A percentile compares a stretch with the other conserved stretches of the same genome.
Conservation (phyloP, 2,888 invertebrate species). For the Tachystola acroxantha region DNA sequence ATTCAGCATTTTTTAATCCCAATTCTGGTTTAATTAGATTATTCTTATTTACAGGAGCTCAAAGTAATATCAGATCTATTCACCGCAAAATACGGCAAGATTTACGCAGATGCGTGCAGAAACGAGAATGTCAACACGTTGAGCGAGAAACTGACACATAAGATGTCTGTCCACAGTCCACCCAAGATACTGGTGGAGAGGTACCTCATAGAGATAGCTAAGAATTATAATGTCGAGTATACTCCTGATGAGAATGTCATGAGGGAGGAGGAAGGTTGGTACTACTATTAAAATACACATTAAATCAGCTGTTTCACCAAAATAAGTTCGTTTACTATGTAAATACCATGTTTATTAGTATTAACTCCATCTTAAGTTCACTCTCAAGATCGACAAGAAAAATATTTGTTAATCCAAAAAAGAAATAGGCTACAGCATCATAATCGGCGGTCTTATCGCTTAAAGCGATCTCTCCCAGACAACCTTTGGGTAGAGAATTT, state of each 20-base stretch:
- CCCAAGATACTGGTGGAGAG: constrained; percentile 96
- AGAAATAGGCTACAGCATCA: too few relatives aligned
- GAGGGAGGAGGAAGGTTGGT: constrained; percentile 82
- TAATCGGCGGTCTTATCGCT: too few relatives aligned
- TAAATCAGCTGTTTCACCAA: too few relatives aligned
- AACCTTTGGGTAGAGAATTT: too few relatives aligned
- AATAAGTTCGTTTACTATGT: too few relatives aligned
- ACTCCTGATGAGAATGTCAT: constrained; percentile 96
- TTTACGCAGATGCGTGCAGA: constrained; percentile 93
- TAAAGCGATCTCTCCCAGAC: too few relatives aligned
- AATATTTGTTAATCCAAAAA: too few relatives aligned
- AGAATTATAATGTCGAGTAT: constrained; percentile 95
- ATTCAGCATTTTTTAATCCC: too few relatives aligned
- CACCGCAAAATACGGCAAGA: constrained; percentile 94
- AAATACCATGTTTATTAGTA: too few relatives aligned
- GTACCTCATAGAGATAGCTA: constrained; percentile 96
- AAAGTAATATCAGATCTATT: constrained; percentile 93
- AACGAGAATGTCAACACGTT: constrained; percentile 88
- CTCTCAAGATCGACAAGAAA: too few relatives aligned
- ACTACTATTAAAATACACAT: neutral
- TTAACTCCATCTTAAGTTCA: too few relatives aligned
- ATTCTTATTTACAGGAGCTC: constrained; percentile 70
- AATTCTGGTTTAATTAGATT: too few relatives aligned
- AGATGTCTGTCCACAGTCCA: constrained; percentile 95
- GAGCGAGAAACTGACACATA: constrained; percentile 95